Evolutionary conservation across 2,888 invertebrate species (phyloP), one percentile per base, ranked within the genome.

Genomic region (Hirtodrosophila cameraria): DNA sequence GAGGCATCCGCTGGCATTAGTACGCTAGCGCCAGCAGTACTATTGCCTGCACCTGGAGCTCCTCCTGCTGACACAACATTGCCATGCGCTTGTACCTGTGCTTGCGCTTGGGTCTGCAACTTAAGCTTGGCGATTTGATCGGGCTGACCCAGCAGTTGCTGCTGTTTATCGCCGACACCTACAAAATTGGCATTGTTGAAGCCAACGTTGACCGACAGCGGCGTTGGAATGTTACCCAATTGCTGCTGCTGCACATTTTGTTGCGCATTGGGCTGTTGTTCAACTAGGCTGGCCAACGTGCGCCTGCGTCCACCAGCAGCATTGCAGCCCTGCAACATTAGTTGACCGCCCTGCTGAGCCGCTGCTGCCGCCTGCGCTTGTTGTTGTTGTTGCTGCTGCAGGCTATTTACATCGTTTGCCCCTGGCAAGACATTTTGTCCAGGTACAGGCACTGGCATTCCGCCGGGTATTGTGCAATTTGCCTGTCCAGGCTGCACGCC

Each of bases 201-300:
- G 70, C 89, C 89, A 50, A 90, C 89, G 66, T 89, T 91, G 50
- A 89, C 90, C 20, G 90, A 89, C 52, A 91, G 79, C 28, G 79
- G 86, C 41, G 77, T 45, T 80, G 91, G 91, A 90, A 91, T 91
- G 89, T 90, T 91, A 61, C 89, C 76, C 67, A 83, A 53, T 60
- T 90, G 90, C 43, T 64, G 66, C 31, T 59, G 50, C 6, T 64
- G 64, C 6, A 23, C 41, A 45, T 53, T 65, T 13, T 73, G 67
- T 31, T 69, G 69, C n/a, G 53, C 30, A 62, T 82, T 86, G n/a
- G 79, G 54, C 52, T 59, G 81, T 65, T 65, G 77, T 23, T 84
- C 79, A 6, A 84, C 86, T 69, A 80, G 66, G 9, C 59, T 86
- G 25, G 86, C 39, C 5, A 84, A 49, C 3, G 42, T 71, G 6